A percentile compares a stretch with the other conserved stretches of the same genome.
Conservation (phyloP, 2,888 invertebrate genomes). For the Drosophila helvetica region DNA sequence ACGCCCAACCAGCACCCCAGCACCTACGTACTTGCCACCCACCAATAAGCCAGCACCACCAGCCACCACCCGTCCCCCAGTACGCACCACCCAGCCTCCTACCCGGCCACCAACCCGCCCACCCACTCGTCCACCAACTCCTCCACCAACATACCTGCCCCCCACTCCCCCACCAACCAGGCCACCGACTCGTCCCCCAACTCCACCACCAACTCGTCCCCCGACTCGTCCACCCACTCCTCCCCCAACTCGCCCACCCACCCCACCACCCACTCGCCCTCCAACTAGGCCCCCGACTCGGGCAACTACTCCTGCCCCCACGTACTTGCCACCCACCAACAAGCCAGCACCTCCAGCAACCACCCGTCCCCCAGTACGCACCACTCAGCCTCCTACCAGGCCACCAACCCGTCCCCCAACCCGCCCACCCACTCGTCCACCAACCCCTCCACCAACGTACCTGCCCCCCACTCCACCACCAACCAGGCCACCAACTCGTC, state of each 20-base stretch:
- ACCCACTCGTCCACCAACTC: slow-evolving; percentile 34
- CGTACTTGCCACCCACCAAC: slow-evolving; percentile 61
- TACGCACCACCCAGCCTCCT: slow-evolving; percentile 26
- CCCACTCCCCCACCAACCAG: slow-evolving; percentile 49
- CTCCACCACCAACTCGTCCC: slow-evolving; percentile 44
- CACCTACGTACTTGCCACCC: slow-evolving; percentile 57
- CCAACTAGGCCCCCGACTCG: slow-evolving; percentile 46
- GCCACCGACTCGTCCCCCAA: slow-evolving; percentile 48
- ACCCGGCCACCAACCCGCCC: slow-evolving; percentile 50
- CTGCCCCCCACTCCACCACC: slow-evolving; percentile 36
- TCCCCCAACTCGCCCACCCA: slow-evolving; percentile 26
- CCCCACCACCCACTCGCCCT: slow-evolving; percentile 56
- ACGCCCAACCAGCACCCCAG: slow-evolving; percentile 26
- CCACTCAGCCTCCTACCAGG: slow-evolving; percentile 40
- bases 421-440: slow-evolving; percentile 28
- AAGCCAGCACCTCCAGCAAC: slow-evolving; percentile 59
- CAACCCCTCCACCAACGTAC: slow-evolving; percentile 44
- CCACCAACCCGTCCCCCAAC: slow-evolving; percentile 34
- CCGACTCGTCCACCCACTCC: slow-evolving; percentile 48
- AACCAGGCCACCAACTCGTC: slow-evolving; percentile 28
- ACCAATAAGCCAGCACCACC: slow-evolving; percentile 63
- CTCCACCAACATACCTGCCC: slow-evolving; percentile 3
- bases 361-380: slow-evolving; percentile 39
- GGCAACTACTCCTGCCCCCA: slow-evolving; percentile 42
- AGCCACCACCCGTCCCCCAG: slow-evolving; percentile 57